Conservation (phyloP, 2,888 invertebrate genomes). For the Biston stratarius region DNA sequence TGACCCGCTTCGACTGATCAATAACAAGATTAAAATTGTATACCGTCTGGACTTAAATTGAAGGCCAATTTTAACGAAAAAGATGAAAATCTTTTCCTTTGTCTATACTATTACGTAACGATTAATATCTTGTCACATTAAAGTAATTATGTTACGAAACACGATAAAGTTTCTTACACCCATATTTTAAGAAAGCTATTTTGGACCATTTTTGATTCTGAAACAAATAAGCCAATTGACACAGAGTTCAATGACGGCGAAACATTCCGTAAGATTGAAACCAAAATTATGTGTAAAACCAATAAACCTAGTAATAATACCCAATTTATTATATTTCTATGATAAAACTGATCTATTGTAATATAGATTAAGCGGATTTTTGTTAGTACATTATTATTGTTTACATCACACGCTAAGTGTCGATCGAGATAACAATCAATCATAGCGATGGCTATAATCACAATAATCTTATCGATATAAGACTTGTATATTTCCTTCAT, state of each 20-base stretch:
- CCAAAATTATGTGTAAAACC: neutral
- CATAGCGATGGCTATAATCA: slow-evolving; percentile 43
- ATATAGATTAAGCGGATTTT: neutral
- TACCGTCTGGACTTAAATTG: neutral
- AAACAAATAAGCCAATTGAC: slow-evolving; percentile 15
- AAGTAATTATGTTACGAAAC: too few species aligned
- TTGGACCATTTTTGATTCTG: neutral
- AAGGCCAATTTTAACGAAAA: neutral
- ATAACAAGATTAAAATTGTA: slow-evolving; percentile 29
- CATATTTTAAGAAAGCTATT: too few species aligned
- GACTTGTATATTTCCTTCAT: slow-evolving; percentile 23
- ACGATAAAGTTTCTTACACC: too few species aligned
- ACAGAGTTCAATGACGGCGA: slow-evolving; percentile 21
- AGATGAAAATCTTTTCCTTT: neutral
- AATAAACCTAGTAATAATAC: neutral
- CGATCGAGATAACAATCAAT: slow-evolving; percentile 40
- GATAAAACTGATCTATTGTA: neutral
- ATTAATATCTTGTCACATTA: too few species aligned
- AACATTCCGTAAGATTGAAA: neutral
- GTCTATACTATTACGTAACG: too few species aligned
- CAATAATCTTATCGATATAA: slow-evolving; percentile 41
- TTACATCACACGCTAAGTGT: slow-evolving; percentile 13
- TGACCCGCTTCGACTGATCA: slow-evolving; percentile 51
- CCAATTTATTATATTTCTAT: neutral
- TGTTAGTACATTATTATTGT: slow-evolving; percentile 2